Base-by-base conservation (phyloP, 53 echinoderm and acorn worm genomes). In the Antedon mediterranea region DNA sequence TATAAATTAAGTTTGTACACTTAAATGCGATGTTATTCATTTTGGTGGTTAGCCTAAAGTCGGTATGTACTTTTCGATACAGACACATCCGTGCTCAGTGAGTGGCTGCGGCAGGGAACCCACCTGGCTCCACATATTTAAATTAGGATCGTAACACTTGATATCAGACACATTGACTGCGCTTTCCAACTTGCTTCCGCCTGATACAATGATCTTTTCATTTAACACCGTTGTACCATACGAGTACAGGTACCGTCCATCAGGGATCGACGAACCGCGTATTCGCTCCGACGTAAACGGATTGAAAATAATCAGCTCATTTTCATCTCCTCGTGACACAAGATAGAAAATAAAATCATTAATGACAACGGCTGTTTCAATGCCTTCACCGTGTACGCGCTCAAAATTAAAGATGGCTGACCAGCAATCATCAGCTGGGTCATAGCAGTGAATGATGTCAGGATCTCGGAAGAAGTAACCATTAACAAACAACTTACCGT, bases 401-500 rank as follows among this genome's bases (percentile, higher is more conserved):
- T 89, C 88, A 34, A 90, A 90, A 79, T 88, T 92, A 43, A 85
- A 92, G 85, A 93, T 93, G 0, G 89, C 86, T 0, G 85, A 79
- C 98, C 98, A 98, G 13, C 88, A 72, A 75, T 84, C 85, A 8
- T 89, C 91, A 42, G 82, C 71, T 27, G 90, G 90, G 81, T 98
- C 93, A 76, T 92, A 98, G 77, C 92, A 93, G 74, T 98, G 89
- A 81, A 98, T 87, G 73, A 98, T 90, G 37, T 98, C 98, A 37
- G 98, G 98, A 74, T 98, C 98, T 13, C 92, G 88, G 80, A 81
- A 98, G 86, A 98, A 98, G 70, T 98, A 98, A 13, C 98, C 98
- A 31, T 92, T 98, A 30, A 98, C 90, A 76, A 93, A 98, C 11
- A 98, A 80, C 31, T 93, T 98, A 3, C 88, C 89, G 76, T 74